These are phyloP conservation scores for Drosophila erecta DNA, from an alignment of 1,140 invertebrate genomes.

Conservation along the genomic window DNA sequence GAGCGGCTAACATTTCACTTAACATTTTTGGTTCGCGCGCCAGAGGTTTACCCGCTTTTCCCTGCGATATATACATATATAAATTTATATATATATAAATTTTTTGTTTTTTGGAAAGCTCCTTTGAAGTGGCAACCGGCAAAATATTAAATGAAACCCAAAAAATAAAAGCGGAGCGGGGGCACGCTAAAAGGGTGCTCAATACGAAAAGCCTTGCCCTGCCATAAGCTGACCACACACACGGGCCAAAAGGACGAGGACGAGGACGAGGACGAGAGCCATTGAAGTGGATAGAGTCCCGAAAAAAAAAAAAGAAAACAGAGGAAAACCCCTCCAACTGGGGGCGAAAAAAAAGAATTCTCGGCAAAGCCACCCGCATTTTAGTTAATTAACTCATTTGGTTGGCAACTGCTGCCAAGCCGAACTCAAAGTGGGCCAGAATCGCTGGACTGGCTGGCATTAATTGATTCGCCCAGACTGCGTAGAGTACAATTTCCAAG, in stretches of 20 bases:
- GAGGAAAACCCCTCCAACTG: conserved; percentile 8
- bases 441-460: conserved; percentile 30
- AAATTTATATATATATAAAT: background rate
- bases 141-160: conserved; percentile 80
- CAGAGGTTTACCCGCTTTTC: conserved; percentile 17
- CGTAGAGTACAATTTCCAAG: background rate
- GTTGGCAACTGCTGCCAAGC: conserved; percentile 76
- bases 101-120: conserved; percentile 42
- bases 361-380: conserved; percentile 82
- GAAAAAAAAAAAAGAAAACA: conserved; percentile 27
- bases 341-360: conserved; percentile 16
- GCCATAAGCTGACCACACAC: conserved; percentile 80
- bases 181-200: conserved; percentile 73
- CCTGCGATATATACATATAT: background rate
- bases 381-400: conserved; percentile 85
- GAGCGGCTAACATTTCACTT: conserved; percentile 76
- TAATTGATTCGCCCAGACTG: conserved; percentile 75
- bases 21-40: conserved; percentile 69
- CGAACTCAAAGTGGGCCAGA: conserved; percentile 57
- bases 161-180: conserved; percentile 54
- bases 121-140: conserved; percentile 75
- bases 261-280: conserved; percentile 20
- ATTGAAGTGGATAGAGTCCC: conserved; percentile 64
- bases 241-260: conserved; percentile 34
- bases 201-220: conserved; percentile 67